Conservation (phyloP, 2,888 invertebrate species). For the Xylocampa areola region DNA sequence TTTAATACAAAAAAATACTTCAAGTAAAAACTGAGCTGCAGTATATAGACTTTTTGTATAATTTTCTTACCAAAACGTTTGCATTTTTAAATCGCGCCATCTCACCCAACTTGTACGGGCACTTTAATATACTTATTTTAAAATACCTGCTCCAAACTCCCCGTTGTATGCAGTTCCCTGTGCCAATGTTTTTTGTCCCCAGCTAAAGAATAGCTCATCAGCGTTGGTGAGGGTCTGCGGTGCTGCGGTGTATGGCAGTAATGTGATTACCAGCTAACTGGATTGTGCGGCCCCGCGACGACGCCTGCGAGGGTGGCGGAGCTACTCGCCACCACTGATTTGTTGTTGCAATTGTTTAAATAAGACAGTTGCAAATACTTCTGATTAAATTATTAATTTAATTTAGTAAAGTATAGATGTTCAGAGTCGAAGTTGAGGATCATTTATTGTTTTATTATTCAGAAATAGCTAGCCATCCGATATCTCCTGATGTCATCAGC, state of each 20-base stretch:
- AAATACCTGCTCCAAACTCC: background rate
- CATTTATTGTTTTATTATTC: no score
- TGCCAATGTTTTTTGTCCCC: constrained; percentile 42
- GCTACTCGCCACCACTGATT: constrained; percentile 31
- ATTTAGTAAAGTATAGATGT: no score
- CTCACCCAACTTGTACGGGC: no score
- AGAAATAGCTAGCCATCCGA: background rate
- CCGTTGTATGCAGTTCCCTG: no score
- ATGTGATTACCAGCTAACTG: constrained; percentile 77
- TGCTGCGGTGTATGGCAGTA: constrained; percentile 59
- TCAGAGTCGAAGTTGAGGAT: no score
- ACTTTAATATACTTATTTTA: background rate
- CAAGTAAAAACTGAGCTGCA: no score
- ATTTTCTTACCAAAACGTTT: no score
- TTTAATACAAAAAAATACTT: no score
- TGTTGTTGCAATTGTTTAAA: constrained; percentile 26
- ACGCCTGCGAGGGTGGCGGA: constrained; percentile 9
- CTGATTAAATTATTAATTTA: constrained; percentile 2
- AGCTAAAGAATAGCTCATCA: constrained; percentile 83
- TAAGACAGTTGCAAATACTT: constrained; percentile 7
- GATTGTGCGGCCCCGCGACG: constrained; percentile 60
- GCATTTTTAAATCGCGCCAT: no score
- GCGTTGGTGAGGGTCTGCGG: constrained; percentile 32
- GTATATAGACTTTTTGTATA: no score
- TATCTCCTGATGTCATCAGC: background rate